A percentile compares a stretch with the other conserved stretches of the same genome.
Conservation (phyloP, 2,797 vertebrate species). For the Manis javanica region DNA sequence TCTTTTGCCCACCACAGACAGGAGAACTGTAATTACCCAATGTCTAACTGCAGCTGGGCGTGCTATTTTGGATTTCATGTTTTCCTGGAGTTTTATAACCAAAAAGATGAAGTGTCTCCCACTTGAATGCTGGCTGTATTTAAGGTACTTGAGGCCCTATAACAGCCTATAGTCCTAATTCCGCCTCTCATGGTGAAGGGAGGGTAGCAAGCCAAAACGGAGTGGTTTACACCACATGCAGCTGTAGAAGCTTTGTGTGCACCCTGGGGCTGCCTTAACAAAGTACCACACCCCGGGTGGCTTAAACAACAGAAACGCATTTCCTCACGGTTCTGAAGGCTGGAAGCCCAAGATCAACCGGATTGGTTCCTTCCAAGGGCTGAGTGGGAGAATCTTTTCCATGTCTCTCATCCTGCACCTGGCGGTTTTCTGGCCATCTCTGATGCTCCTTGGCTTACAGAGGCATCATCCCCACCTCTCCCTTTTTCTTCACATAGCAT, state of each 20-base stretch:
- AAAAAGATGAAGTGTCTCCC: slow-evolving; percentile 6
- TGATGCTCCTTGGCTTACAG: neutral
- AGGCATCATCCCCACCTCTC: neutral
- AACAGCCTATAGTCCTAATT: neutral
- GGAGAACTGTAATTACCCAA: slow-evolving; percentile 61
- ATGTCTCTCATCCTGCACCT: neutral
- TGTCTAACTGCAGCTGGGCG: slow-evolving; percentile 29
- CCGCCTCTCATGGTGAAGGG: neutral
- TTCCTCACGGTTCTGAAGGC: neutral
- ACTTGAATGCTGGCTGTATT: neutral
- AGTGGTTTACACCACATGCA: neutral
- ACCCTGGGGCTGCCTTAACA: neutral
- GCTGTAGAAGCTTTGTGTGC: neutral
- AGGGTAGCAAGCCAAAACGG: neutral
- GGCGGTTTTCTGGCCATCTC: neutral
- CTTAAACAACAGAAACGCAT: neutral
- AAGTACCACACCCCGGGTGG: neutral
- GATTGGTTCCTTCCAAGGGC: neutral
- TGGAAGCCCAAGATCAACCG: neutral
- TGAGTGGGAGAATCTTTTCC: neutral
- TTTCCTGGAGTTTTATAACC: slow-evolving; percentile 64
- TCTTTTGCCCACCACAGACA: slow-evolving; percentile 55
- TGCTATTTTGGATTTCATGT: slow-evolving; percentile 70
- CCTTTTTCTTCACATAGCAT: neutral
- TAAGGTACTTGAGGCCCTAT: neutral